Evolutionary conservation across 2,888 invertebrate species (phyloP).

Genomic region (Cremastinae sp.): DNA sequence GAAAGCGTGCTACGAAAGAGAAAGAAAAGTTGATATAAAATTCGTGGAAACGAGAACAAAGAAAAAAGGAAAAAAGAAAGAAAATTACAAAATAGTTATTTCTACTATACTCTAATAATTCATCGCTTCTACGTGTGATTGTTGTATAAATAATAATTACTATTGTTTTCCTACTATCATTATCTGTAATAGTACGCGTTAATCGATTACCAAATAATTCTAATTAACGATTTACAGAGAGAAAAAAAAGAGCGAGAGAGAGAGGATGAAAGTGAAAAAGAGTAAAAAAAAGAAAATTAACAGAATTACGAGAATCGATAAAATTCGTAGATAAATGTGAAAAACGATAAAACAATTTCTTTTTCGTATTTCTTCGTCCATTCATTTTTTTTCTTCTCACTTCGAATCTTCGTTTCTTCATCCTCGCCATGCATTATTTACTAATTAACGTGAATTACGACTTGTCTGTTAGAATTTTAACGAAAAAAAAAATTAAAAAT

Average conservation of each 20-base stretch:
- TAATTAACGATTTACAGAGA: slow-evolving; percentile 47
- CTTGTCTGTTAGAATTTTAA: slow-evolving; percentile 52
- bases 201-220: slow-evolving; percentile 64
- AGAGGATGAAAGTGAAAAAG: too few species aligned
- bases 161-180: slow-evolving; percentile 70
- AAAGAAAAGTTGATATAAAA: slow-evolving; percentile 61
- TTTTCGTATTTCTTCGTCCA: slow-evolving; percentile 32
- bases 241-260: too few species aligned
- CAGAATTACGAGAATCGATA: slow-evolving; percentile 45
- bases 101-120: slow-evolving; percentile 78
- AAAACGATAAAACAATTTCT: too few species aligned
- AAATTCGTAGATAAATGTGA: slow-evolving; percentile 43
- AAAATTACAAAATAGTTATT: slow-evolving; percentile 73
- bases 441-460: slow-evolving; percentile 58
- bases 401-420: slow-evolving; percentile 54
- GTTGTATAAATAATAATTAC: slow-evolving; percentile 77
- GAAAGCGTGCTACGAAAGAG: slow-evolving; percentile 42
- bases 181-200: slow-evolving; percentile 67
- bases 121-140: slow-evolving; percentile 80
- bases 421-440: slow-evolving; percentile 55
- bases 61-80: slow-evolving; percentile 44
- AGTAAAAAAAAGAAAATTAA: too few species aligned
- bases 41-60: slow-evolving; percentile 51
- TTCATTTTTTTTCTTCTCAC: slow-evolving; percentile 19
- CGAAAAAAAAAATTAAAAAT: slow-evolving; percentile 33